These are phyloP conservation scores for Glaucidium brasilianum DNA, from an alignment of 2,113 vertebrate genomes.

Conservation along the genomic window DNA sequence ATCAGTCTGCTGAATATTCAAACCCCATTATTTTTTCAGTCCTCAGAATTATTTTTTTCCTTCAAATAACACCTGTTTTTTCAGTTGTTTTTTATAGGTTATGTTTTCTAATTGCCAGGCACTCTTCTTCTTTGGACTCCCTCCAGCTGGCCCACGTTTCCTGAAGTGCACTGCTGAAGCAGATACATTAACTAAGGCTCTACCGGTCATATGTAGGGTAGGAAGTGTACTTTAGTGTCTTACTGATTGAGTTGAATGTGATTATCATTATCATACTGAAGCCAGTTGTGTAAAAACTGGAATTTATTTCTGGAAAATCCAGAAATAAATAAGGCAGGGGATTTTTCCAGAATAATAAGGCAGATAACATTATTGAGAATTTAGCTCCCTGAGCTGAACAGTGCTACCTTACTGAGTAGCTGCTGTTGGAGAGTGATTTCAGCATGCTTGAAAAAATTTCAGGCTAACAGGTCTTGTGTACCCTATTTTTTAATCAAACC, in stretches of 20 bases:
- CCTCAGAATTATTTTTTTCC: background rate
- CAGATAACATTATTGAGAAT: background rate
- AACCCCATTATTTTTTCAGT: background rate
- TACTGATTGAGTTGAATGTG: background rate
- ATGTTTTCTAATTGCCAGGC: background rate
- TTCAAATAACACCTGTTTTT: background rate
- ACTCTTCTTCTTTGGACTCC: background rate
- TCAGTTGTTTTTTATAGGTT: background rate
- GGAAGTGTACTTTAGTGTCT: background rate
- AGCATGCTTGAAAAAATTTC: background rate
- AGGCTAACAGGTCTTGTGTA: background rate
- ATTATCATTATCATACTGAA: background rate
- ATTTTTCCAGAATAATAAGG: background rate
- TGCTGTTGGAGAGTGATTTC: background rate
- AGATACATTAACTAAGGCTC: background rate
- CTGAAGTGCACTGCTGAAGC: background rate
- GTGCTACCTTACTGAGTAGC: background rate
- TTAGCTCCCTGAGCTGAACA: background rate
- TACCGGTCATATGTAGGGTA: background rate
- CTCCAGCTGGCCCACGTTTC: background rate
- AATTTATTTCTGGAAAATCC: background rate
- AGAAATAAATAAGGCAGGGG: background rate
- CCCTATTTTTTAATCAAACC: background rate
- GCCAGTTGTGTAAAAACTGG: background rate
- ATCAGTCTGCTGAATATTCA: background rate